Base-by-base conservation (phyloP, 2,113 vertebrate genomes). In the Epinephelus moara region DNA sequence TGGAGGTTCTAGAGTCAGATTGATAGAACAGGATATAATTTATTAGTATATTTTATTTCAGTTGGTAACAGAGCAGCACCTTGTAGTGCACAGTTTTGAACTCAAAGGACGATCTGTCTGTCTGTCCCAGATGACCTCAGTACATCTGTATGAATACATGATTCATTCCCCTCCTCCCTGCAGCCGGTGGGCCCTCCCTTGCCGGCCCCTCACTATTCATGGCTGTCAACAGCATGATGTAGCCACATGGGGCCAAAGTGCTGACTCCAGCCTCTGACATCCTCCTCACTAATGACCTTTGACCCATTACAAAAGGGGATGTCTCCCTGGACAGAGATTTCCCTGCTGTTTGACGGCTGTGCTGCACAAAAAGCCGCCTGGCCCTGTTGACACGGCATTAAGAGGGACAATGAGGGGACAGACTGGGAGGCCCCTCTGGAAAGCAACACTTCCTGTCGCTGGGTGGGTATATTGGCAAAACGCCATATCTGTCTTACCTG, bases 371-470 rank as follows among this genome's bases (percentile, higher is more conserved):
- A 85, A 72, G 71, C 47, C 18, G 66, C 76, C 75, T 71, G 82
- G 88, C 61, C 45, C 64, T 70, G 86, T 85, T 88, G 90, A 93
- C 88, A 85, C 8, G 81, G 67, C 74, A 89, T 92, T 90, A 89
- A 17, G 27, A 13, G 64, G 85, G 70, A 91, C 90, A 91, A 93
- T 81, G 72, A 55, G 56, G 75, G 68, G 72, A 70, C 86, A 85
- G 86, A 79, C 86, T 72, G 81, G 72, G 85, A 79, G 75, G 14
- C 63, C 84, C 80, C 42, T 21, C 15, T 52, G 77, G 77, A 82
- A 75, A 81, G 75, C 53, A 60, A 17, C 59, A 76, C 52, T 90
- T 88, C 87, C 86, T 90, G 80, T 77, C 5, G 2, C 63, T 76
- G 49, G 37, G 70, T 64, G 75, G 14, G 4, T 69, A 8, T 37